phyloP scores from a whole-genome alignment of 2,113 vertebrate genomes.

The Odocoileus virginianus region DNA sequence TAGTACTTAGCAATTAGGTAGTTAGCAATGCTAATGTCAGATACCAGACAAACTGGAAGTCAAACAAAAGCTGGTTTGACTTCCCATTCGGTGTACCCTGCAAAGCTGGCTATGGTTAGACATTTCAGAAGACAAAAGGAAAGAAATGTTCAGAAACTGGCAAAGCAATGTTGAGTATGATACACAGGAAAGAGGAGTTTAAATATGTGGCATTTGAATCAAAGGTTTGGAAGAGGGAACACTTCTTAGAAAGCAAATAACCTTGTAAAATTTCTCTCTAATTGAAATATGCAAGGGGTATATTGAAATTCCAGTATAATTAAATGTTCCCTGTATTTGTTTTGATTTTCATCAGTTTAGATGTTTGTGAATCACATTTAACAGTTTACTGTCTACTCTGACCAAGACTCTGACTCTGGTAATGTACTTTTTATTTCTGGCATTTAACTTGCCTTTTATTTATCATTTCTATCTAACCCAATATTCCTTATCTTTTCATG shows the following conservation, averaged over 20 bases:
- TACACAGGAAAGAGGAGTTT: not conserved
- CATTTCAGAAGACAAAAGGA: not conserved
- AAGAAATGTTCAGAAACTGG: slow-evolving; percentile 28
- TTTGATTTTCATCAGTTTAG: not conserved
- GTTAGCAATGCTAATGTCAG: slow-evolving; percentile 74
- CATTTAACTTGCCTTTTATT: not conserved
- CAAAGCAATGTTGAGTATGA: not conserved
- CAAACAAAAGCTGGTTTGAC: slow-evolving; percentile 53
- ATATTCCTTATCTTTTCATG: not conserved
- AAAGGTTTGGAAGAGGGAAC: not conserved
- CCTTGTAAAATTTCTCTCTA: not conserved
- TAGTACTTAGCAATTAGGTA: not conserved
- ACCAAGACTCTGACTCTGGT: not conserved
- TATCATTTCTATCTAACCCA: not conserved
- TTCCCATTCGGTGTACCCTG: not conserved
- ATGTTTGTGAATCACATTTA: not conserved
- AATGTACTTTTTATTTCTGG: not conserved
- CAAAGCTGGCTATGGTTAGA: not conserved
- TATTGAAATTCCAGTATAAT: not conserved
- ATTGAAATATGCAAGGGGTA: not conserved
- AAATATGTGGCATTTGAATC: not conserved
- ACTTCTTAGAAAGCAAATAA: not conserved
- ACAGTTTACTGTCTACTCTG: accelerated
- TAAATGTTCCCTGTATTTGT: not conserved
- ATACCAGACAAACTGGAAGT: slow-evolving; percentile 65